Evolutionary conservation across 2,113 vertebrate species (phyloP), one percentile per base, ranked within the genome.

Genomic region (Dicrurus megarhynchus): DNA sequence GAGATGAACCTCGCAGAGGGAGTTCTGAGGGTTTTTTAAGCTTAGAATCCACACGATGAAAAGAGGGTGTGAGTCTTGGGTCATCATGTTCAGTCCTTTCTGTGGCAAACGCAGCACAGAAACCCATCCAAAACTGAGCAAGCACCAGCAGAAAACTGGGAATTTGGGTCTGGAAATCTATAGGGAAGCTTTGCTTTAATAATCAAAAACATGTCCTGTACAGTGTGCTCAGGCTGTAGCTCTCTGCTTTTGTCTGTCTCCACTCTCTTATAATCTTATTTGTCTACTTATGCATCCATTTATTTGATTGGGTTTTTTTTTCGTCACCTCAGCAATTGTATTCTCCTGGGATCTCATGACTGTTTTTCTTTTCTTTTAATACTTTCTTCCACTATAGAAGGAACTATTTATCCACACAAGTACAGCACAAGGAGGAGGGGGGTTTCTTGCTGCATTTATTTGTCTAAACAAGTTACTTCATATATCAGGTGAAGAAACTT

Each of bases 181-280:
- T 20, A 33, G 13, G 32, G 10, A 71, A 87, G 0, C 6, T 9
- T 87, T 52, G 11, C 16, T 84, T 89, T 56, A 71, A 52, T 60
- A 44, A 59, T 39, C 5, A 76, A 49, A 91, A 63, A 1, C 0
- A 0, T 15, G 7, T 47, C 7, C 33, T 46, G 10, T 52, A 17
- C 37, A 68, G 13, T 9, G 10, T 41, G 12, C 3, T 70, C 37
- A 41, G 49, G 24, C 11, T 63, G 37, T 7, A 42, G 10, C 27
- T 79, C 27, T 90, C 46, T 86, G 10, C 20, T 86, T 70, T 59
- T 56, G 22, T 47, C 13, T 30, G 2, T 33, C 14, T 86, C 26
- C 3, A 74, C 8, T 59, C 63, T 41, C 3, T 44, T 33, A 13
- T 44, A 42, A 32, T 35, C 37, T 55, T 47, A 73, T 53, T 76